Percentiles rank a stretch among this genome's conserved stretches.
These are phyloP conservation scores for Rhabdomys dilectus DNA, from an alignment of 2,113 vertebrate species.

Conservation along the genomic window DNA sequence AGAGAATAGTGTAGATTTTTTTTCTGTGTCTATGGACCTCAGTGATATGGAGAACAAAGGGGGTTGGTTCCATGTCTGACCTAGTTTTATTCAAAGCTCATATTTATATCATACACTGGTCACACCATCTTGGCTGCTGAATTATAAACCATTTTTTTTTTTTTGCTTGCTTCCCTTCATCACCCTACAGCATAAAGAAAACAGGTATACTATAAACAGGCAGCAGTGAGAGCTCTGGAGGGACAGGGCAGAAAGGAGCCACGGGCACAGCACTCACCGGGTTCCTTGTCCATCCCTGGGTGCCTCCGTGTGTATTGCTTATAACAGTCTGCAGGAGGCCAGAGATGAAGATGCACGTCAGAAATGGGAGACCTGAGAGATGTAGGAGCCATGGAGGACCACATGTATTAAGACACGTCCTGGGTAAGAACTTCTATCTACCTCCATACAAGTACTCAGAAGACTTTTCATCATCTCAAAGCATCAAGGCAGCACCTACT, in stretches of 20 bases:
- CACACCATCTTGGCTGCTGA: too few relatives aligned
- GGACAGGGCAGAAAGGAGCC: not conserved
- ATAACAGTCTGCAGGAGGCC: not conserved
- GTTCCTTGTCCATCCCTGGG: not conserved
- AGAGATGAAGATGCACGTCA: too few relatives aligned
- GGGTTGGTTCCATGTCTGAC: not conserved
- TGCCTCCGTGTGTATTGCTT: too few relatives aligned
- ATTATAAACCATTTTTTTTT: not conserved
- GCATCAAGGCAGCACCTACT: constrained; percentile 56
- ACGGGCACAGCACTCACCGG: not conserved
- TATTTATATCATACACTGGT: not conserved
- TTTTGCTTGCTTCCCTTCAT: not conserved
- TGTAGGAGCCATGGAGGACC: too few relatives aligned
- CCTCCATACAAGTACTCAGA: constrained; percentile 61
- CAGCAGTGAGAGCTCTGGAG: not conserved
- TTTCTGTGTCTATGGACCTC: not conserved
- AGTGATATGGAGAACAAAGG: not conserved
- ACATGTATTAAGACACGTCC: too few relatives aligned
- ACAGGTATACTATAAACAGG: not conserved
- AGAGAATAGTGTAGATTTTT: not conserved
- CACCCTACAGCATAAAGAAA: not conserved
- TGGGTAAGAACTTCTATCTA: not conserved
- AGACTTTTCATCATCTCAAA: constrained; percentile 54
- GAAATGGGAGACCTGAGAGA: not conserved
- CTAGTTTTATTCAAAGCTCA: not conserved